Conservation (phyloP, 2,797 vertebrate genomes). For the Ptychadena robeensis region DNA sequence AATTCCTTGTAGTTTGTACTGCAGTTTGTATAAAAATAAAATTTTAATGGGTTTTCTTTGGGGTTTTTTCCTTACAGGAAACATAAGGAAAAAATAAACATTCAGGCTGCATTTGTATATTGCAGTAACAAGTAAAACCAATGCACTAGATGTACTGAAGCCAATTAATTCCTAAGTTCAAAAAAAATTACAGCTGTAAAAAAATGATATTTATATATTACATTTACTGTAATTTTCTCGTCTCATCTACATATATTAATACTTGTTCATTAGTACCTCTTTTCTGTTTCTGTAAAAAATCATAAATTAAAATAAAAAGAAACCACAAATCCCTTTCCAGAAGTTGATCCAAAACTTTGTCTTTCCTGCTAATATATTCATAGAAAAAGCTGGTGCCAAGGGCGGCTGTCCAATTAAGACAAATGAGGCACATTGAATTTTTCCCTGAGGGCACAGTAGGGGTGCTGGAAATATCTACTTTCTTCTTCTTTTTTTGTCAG, state of each 20-base stretch:
- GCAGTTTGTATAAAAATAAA: background rate
- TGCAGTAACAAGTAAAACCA: background rate
- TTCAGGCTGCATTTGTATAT: background rate
- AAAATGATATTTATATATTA: no score
- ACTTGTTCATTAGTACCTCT: conserved; percentile 26
- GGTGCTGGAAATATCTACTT: conserved; percentile 82
- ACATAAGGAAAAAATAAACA: background rate
- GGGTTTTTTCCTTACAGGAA: background rate
- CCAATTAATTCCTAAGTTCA: background rate
- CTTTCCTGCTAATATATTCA: conserved; percentile 81
- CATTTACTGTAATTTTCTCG: background rate
- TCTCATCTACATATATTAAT: conserved; percentile 1
- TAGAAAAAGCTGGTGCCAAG: conserved; percentile 81
- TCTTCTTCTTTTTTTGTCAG: conserved; percentile 80
- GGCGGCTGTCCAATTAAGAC: conserved; percentile 84
- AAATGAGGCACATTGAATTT: conserved; percentile 84
- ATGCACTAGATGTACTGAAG: background rate
- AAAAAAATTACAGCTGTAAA: no score
- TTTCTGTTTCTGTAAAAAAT: conserved; percentile 31
- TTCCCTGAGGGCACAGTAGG: conserved; percentile 80
- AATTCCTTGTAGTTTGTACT: background rate
- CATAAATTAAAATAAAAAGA: conserved; percentile 58
- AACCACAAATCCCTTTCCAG: conserved; percentile 60
- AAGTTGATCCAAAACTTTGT: conserved; percentile 71
- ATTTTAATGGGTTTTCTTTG: background rate